A percentile compares a stretch with the other conserved stretches of the same genome.
Evolutionary conservation across 2,797 vertebrate genomes (phyloP).

Genomic region (Apogon hyalosoma): DNA sequence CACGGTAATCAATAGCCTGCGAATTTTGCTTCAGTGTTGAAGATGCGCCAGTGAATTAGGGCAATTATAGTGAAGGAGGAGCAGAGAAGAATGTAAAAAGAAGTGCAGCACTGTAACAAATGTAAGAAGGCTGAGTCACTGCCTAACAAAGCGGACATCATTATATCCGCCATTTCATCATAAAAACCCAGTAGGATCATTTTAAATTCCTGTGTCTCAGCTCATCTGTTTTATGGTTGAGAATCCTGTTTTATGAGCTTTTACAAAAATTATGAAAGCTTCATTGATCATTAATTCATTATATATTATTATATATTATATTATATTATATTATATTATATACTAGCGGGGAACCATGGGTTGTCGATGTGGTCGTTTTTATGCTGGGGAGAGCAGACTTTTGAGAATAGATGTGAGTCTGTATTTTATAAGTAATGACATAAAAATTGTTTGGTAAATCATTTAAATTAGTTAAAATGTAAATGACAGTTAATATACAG

Average conservation of each 20-base stretch:
- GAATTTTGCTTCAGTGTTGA: conserved; percentile 29
- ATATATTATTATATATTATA: no score
- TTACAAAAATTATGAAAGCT: conserved; percentile 1
- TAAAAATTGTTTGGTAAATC: no score
- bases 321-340: no score
- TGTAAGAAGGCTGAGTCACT: conserved; percentile 24
- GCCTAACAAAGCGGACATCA: background rate
- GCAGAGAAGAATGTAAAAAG: conserved; percentile 25
- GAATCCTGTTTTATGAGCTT: background rate
- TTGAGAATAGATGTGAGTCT: no score
- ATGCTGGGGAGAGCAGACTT: no score
- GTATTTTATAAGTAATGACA: no score
- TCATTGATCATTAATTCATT: no score
- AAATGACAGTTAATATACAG: no score
- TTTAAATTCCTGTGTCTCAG: background rate
- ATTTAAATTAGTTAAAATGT: no score
- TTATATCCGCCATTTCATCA: conserved; percentile 3
- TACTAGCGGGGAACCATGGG: no score
- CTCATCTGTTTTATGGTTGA: background rate
- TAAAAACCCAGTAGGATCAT: background rate
- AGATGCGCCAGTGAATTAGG: conserved; percentile 47
- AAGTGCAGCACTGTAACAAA: background rate
- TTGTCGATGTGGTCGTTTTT: no score
- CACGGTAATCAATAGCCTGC: conserved; percentile 58
- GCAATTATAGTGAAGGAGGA: conserved; percentile 36